Evolutionary conservation across 2,797 vertebrate genomes (phyloP).

Genomic region (Coregonus sp.): DNA sequence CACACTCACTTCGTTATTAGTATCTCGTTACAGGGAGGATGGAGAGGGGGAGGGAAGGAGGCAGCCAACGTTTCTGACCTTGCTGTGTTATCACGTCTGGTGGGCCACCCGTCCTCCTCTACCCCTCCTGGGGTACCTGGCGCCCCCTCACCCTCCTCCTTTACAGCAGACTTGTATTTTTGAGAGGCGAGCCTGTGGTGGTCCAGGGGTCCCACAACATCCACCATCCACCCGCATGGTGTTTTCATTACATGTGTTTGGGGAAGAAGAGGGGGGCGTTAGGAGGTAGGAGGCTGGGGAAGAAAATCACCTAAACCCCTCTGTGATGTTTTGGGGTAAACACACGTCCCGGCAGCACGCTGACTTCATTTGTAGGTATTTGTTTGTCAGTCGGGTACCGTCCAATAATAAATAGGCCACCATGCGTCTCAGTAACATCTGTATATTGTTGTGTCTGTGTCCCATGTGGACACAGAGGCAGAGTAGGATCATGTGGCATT

Average conservation of each 20-base stretch:
- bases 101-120: constrained; percentile 58
- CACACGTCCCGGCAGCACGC: constrained; percentile 54
- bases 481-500: constrained; percentile 49
- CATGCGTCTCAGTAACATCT: constrained; percentile 65
- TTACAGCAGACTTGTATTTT: not conserved
- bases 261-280: constrained; percentile 47
- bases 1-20: constrained; percentile 69
- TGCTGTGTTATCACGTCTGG: constrained; percentile 69
- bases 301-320: constrained; percentile 66
- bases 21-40: constrained; percentile 66
- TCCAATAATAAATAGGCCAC: constrained; percentile 80
- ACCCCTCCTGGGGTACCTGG: constrained; percentile 30
- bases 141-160: too few relatives aligned
- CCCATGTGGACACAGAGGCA: constrained; percentile 21
- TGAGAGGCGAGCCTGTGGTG: not conserved
- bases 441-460: constrained; percentile 25
- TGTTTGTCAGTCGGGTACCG: constrained; percentile 78
- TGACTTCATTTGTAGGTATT: constrained; percentile 74
- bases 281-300: constrained; percentile 51
- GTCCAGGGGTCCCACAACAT: not conserved
- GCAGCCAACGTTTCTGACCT: constrained; percentile 68
- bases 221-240: constrained; percentile 1
- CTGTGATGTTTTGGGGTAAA: constrained; percentile 74
- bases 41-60: constrained; percentile 32
- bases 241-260: constrained; percentile 61